Conservation (phyloP, 1,140 invertebrate genomes). For the Danaus plexippus region DNA sequence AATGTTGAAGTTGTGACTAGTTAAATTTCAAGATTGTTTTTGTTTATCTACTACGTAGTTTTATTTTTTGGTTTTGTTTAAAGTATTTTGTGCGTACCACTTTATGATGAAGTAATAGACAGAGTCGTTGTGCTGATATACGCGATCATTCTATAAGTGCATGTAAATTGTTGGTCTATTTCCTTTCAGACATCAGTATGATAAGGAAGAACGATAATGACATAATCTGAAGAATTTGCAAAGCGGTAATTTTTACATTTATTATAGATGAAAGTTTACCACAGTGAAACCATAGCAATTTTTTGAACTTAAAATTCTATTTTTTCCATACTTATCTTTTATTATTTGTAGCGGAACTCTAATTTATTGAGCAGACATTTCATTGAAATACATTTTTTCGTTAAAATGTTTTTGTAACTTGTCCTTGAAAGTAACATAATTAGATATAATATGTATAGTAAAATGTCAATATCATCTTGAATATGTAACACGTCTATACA, state of each 20-base stretch:
- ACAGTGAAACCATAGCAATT: too few species aligned
- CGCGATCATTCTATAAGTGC: conserved; percentile 14
- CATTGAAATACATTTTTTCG: too few species aligned
- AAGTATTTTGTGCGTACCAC: conserved; percentile 1
- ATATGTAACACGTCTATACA: too few species aligned
- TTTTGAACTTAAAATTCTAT: too few species aligned
- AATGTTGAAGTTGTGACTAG: conserved; percentile 41
- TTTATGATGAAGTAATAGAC: background rate
- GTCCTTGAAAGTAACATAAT: too few species aligned
- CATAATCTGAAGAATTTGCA: conserved; percentile 49
- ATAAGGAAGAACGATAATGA: conserved; percentile 59
- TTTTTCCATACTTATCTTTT: too few species aligned
- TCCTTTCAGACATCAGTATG: conserved; percentile 53
- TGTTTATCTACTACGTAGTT: conserved; percentile 24
- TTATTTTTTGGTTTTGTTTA: conserved; percentile 6
- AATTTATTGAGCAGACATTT: too few species aligned
- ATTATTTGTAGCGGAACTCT: too few species aligned
- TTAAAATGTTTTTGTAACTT: too few species aligned
- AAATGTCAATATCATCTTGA: too few species aligned
- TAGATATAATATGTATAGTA: too few species aligned
- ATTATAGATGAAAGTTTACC: too few species aligned
- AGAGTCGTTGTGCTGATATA: conserved; percentile 9
- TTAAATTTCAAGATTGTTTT: conserved; percentile 42
- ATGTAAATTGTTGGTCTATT: conserved; percentile 35
- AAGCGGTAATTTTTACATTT: conserved; percentile 13